Evolutionary conservation across 2,888 invertebrate genomes (phyloP).

Genomic region (Cistogaster globosa): DNA sequence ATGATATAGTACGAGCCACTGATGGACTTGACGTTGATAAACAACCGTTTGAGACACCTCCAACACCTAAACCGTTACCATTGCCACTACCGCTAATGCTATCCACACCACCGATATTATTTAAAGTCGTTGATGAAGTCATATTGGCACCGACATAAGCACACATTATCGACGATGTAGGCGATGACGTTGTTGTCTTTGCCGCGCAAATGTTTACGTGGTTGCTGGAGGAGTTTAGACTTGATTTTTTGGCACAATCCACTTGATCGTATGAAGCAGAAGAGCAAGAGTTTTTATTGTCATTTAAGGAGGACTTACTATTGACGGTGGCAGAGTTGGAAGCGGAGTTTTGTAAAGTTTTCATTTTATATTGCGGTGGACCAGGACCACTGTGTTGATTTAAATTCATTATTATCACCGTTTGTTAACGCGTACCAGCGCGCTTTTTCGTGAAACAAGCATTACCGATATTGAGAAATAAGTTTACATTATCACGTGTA

Average conservation of each 20-base stretch:
- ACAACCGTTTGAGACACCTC: constrained; percentile 27
- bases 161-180: constrained; percentile 41
- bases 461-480: constrained; percentile 60
- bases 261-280: constrained; percentile 69
- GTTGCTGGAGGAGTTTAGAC: constrained; percentile 9
- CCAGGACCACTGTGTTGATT: constrained; percentile 83
- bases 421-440: constrained; percentile 73
- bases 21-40: constrained; percentile 73
- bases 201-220: constrained; percentile 2
- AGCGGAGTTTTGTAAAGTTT: constrained; percentile 61
- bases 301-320: constrained; percentile 43
- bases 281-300: constrained; percentile 46
- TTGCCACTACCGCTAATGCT: too few relatives aligned
- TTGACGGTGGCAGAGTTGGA: constrained; percentile 25
- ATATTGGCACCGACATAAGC: constrained; percentile 64
- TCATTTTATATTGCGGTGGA: constrained; percentile 76
- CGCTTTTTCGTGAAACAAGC: constrained; percentile 34
- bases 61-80: constrained; percentile 2
- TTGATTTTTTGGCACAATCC: constrained; percentile 63
- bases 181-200: constrained; percentile 3
- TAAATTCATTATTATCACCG: constrained; percentile 83
- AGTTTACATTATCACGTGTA: constrained; percentile 14
- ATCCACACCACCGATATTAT: constrained; percentile 13
- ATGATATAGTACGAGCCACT: constrained; percentile 81
- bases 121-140: constrained; percentile 44